Evolutionary conservation across 1,140 invertebrate genomes (phyloP).

Genomic region (Cecropterus lyciades): DNA sequence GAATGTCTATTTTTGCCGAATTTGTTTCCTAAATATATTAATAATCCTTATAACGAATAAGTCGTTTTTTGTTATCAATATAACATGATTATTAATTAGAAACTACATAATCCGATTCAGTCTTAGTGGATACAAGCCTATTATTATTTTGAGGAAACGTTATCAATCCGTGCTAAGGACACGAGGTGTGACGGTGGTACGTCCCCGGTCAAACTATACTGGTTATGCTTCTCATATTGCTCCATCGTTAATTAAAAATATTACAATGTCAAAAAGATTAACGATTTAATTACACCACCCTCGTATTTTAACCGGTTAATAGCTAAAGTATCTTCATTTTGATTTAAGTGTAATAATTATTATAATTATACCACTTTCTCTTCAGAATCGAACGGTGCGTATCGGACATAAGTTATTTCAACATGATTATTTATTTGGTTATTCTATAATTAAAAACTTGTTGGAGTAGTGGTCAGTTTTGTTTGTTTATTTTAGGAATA

Average conservation of each 20-base stretch:
- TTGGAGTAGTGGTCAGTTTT: constrained; percentile 3
- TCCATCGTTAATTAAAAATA: not conserved
- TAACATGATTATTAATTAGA: too few species aligned
- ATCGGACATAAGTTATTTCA: constrained; percentile 9
- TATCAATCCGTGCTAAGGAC: too few species aligned
- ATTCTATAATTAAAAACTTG: constrained; percentile 15
- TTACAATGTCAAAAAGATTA: constrained; percentile 16
- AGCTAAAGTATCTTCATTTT: constrained; percentile 10
- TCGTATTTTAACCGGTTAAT: constrained; percentile 19
- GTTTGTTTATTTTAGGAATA: not conserved
- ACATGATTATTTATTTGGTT: constrained; percentile 15
- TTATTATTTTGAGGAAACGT: too few species aligned
- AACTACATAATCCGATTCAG: too few species aligned
- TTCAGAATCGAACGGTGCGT: not conserved
- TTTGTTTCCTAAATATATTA: too few species aligned
- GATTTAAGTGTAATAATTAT: constrained; percentile 24
- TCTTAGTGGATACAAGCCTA: too few species aligned
- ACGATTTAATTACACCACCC: constrained; percentile 17
- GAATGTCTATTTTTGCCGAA: too few species aligned
- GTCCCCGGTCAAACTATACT: too few species aligned
- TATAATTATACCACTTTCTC: constrained; percentile 19
- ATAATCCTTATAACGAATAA: too few species aligned
- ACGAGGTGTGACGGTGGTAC: too few species aligned
- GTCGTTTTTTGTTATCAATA: too few species aligned
- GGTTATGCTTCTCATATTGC: too few species aligned